Evolutionary conservation across 2,888 invertebrate genomes (phyloP).

Genomic region (Drosophila austrosaltans): DNA sequence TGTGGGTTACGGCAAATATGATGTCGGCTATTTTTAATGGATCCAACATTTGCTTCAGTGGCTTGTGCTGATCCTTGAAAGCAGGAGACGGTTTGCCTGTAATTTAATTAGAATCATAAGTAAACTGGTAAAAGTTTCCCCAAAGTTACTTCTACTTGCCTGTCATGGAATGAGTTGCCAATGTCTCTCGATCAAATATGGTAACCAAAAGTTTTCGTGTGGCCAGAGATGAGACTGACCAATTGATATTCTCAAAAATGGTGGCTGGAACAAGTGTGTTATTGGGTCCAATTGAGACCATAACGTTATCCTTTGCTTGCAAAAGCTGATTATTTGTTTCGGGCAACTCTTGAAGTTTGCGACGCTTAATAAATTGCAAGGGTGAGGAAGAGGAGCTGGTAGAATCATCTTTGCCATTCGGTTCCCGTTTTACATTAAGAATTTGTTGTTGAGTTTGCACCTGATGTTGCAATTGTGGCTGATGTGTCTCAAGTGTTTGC

Average conservation of each 20-base stretch:
- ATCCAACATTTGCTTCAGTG: slow-evolving; percentile 83
- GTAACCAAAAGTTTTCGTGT: slow-evolving; percentile 85
- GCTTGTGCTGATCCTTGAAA: slow-evolving; percentile 81
- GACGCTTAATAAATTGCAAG: slow-evolving; percentile 55
- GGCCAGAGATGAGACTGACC: slow-evolving; percentile 85
- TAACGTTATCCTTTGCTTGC: slow-evolving; percentile 55
- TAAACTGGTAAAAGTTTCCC: too few relatives aligned
- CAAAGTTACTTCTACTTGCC: slow-evolving; percentile 82
- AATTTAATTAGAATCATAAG: too few relatives aligned
- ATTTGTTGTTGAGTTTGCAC: slow-evolving; percentile 21
- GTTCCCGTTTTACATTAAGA: slow-evolving; percentile 40
- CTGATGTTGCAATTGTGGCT: not conserved
- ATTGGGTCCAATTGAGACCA: slow-evolving; percentile 83
- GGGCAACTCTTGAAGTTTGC: slow-evolving; percentile 54
- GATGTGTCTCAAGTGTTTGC: not conserved
- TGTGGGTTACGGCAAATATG: slow-evolving; percentile 85
- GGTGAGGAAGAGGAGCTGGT: slow-evolving; percentile 18
- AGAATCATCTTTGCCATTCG: not conserved
- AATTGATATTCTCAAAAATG: slow-evolving; percentile 85
- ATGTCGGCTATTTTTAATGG: slow-evolving; percentile 85
- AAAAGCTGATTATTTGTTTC: not conserved
- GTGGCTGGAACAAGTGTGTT: slow-evolving; percentile 82
- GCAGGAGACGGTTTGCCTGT: slow-evolving; percentile 86
- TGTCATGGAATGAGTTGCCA: slow-evolving; percentile 87
- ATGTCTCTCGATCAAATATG: slow-evolving; percentile 85